Percentiles rank a stretch among this genome's conserved stretches.
These are phyloP conservation scores for Heliconius aoede DNA, from an alignment of 2,888 invertebrate genomes.

Conservation along the genomic window DNA sequence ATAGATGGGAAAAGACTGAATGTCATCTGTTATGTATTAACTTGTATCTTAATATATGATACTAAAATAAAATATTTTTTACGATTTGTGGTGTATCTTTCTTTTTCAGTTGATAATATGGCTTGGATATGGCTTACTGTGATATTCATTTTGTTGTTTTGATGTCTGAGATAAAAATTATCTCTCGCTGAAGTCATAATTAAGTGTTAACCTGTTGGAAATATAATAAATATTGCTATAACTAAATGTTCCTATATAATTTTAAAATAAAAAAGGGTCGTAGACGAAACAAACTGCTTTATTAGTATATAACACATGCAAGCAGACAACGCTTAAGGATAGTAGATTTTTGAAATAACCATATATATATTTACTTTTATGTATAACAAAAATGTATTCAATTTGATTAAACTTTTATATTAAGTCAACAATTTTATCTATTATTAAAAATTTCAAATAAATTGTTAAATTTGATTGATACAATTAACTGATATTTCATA, in stretches of 20 bases:
- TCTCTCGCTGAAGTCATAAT: neutral
- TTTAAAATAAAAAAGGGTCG: slow-evolving; percentile 12
- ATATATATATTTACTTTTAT: neutral
- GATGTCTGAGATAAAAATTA: neutral
- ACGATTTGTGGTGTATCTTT: slow-evolving; percentile 6
- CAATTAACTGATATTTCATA: neutral
- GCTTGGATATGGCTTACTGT: neutral
- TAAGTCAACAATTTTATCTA: slow-evolving; percentile 8
- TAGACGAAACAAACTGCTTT: slow-evolving; percentile 50
- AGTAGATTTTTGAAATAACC: neutral
- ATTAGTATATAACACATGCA: slow-evolving; percentile 52
- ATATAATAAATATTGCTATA: neutral
- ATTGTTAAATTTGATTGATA: neutral
- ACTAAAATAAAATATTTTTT: slow-evolving; percentile 33
- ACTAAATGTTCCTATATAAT: neutral
- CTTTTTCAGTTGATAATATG: neutral
- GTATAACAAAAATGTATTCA: slow-evolving; percentile 34
- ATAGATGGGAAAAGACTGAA: slow-evolving; percentile 39
- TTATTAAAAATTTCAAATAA: slow-evolving; percentile 4
- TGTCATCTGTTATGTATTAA: slow-evolving; percentile 31
- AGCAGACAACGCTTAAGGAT: slow-evolving; percentile 48
- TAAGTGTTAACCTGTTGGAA: neutral
- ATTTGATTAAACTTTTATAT: neutral
- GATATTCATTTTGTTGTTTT: neutral
- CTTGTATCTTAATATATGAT: slow-evolving; percentile 13